Conservation (phyloP, 2,888 invertebrate genomes). For the Melikaiella ostensackeni region DNA sequence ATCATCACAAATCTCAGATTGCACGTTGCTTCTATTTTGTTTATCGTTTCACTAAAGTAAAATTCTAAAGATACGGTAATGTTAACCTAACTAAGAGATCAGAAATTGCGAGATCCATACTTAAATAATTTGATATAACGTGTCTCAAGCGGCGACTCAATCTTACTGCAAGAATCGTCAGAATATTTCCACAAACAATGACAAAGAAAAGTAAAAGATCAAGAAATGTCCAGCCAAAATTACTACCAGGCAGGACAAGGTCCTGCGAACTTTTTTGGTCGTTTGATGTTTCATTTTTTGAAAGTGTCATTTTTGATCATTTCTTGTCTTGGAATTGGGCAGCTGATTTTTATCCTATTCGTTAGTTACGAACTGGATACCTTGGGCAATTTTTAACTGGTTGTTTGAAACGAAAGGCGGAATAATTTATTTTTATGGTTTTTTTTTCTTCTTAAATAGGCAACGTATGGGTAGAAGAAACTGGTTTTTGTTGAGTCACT, state of each 20-base stretch:
- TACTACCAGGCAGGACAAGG: not conserved
- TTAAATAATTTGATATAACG: slow-evolving; percentile 87
- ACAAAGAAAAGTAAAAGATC: slow-evolving; percentile 83
- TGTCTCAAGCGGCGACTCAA: slow-evolving; percentile 84
- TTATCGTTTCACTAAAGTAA: slow-evolving; percentile 82
- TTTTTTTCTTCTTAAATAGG: not conserved
- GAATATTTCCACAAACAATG: slow-evolving; percentile 86
- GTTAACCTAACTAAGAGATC: slow-evolving; percentile 88
- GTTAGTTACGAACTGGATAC: not conserved
- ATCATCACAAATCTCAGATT: slow-evolving; percentile 83
- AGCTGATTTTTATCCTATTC: not conserved
- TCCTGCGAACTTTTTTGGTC: not conserved
- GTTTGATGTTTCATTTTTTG: not conserved
- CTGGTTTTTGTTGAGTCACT: slow-evolving; percentile 24
- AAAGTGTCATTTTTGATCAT: too few relatives aligned
- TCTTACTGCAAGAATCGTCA: slow-evolving; percentile 87
- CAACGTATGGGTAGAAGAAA: not conserved
- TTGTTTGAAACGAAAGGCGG: not conserved
- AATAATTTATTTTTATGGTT: not conserved
- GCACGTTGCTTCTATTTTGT: slow-evolving; percentile 82
- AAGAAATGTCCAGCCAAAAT: slow-evolving; percentile 81
- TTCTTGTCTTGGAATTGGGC: not conserved
- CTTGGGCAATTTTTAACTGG: not conserved
- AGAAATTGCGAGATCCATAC: slow-evolving; percentile 87
- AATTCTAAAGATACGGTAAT: slow-evolving; percentile 87